phyloP scores from a whole-genome alignment of 2,888 invertebrate species.

The Sussaba pulchella region DNA sequence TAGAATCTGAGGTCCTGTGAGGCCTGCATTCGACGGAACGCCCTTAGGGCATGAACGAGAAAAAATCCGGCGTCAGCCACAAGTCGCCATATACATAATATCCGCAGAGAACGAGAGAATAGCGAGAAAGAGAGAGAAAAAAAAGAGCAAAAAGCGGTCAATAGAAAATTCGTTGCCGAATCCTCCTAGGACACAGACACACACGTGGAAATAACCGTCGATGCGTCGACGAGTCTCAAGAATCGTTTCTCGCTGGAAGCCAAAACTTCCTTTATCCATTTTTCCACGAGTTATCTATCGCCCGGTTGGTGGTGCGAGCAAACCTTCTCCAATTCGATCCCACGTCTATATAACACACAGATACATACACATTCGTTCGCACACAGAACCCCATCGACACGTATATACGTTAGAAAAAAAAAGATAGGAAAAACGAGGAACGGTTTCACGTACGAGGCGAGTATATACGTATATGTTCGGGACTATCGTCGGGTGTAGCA shows the following conservation, averaged over 20 bases:
- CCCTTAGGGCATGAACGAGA: no score
- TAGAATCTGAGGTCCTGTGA: no score
- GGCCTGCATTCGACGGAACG: no score
- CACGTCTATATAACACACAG: background rate
- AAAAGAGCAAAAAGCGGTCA: slow-evolving; percentile 36
- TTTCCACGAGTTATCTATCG: slow-evolving; percentile 66
- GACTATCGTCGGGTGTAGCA: slow-evolving; percentile 20
- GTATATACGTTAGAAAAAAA: no score
- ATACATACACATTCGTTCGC: background rate
- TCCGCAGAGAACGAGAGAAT: no score
- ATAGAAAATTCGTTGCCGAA: slow-evolving; percentile 64
- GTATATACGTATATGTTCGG: background rate
- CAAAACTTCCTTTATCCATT: slow-evolving; percentile 67
- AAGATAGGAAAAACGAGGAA: no score
- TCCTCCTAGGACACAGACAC: slow-evolving; percentile 48
- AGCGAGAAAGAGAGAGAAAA: background rate
- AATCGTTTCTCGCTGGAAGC: slow-evolving; percentile 66
- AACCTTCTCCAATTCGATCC: slow-evolving; percentile 27
- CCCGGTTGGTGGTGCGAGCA: slow-evolving; percentile 57
- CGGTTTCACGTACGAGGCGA: background rate
- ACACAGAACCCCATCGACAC: background rate
- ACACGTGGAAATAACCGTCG: slow-evolving; percentile 17
- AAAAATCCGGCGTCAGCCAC: no score
- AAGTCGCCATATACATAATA: no score
- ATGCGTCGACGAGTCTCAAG: slow-evolving; percentile 47